Base-by-base conservation (phyloP, 2,888 invertebrate genomes). In the Zygaena filipendulae region DNA sequence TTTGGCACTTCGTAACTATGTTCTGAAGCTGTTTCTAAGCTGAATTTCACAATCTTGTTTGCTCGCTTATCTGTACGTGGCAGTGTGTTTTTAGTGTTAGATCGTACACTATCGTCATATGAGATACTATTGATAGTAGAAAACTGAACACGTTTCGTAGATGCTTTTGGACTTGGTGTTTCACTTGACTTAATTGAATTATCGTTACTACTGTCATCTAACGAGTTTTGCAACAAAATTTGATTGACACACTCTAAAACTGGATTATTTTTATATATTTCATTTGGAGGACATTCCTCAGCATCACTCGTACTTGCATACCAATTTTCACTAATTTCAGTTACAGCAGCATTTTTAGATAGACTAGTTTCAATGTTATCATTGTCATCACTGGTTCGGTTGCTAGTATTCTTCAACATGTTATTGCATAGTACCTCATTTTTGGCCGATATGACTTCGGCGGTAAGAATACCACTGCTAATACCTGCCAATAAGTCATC, bases 231-330 rank as follows among this genome's bases (percentile, higher is more conserved):
- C 14, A 92, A 64, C 20, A 92, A 68, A 45, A 92, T 92, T 66
- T 90, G 92, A 70, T 92, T 92, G 40, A 92, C 91, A 52, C 92
- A 92, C 61, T 92, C 92, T 26, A 92, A 64, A 4, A 92, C 92
- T 1, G 92, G 92, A 66, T 92, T 92, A 42, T 91, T 90, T 57
- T 87, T 85, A 42, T 88, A 87, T 42, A 87, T 84, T 52, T 86
- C 86, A 50, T 83, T 82, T 11, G 85, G 83, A 31, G 86, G 85
- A 37, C 86, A 84, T 41, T 89, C 89, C 52, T 91, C 91, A 23
- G 87, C 87, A 52, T 90, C 91, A 51, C 90, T 90, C 10, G 87
- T 87, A 50, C 87, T 88, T 8, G 87, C 87, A 60, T 91, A 91
- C 91, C 91, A 91, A 59, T 89, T 90, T 45, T 90, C 89, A 45